These are phyloP conservation scores for Okamejei kenojei DNA, from an alignment of 2,797 vertebrate genomes.

Conservation along the genomic window DNA sequence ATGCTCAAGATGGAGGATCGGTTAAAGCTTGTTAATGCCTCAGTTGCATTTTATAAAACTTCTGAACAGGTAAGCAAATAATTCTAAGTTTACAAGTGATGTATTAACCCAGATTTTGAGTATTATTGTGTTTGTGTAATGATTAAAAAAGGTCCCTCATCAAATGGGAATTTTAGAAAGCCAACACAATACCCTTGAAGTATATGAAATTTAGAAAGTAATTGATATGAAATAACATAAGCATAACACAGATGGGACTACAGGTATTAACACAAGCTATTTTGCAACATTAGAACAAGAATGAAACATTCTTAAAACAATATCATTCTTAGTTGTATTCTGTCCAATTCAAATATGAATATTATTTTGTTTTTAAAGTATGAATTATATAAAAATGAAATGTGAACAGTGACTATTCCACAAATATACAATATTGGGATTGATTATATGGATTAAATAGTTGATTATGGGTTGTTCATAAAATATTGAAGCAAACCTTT, in stretches of 20 bases:
- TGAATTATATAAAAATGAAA: neutral
- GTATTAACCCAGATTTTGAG: neutral
- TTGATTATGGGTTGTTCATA: neutral
- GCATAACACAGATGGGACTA: neutral
- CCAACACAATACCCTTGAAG: neutral
- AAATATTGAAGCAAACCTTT: neutral
- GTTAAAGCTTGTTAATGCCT: conserved; percentile 93
- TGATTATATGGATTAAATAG: neutral
- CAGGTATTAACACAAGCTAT: neutral
- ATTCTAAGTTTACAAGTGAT: neutral
- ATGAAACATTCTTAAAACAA: neutral
- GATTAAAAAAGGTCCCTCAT: no score
- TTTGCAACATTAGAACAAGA: neutral
- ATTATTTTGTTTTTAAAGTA: neutral
- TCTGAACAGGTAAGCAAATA: conserved; percentile 78
- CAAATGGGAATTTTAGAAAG: neutral
- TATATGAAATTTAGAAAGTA: neutral
- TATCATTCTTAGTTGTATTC: neutral
- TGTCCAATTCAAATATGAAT: neutral
- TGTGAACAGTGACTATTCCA: neutral
- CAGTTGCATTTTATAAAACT: conserved; percentile 97
- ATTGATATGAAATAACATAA: neutral
- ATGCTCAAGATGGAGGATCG: conserved; percentile 99
- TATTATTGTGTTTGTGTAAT: no score
- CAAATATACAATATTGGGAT: neutral